Conservation (phyloP, 1,140 invertebrate genomes). For the Cyclina sinensis region DNA sequence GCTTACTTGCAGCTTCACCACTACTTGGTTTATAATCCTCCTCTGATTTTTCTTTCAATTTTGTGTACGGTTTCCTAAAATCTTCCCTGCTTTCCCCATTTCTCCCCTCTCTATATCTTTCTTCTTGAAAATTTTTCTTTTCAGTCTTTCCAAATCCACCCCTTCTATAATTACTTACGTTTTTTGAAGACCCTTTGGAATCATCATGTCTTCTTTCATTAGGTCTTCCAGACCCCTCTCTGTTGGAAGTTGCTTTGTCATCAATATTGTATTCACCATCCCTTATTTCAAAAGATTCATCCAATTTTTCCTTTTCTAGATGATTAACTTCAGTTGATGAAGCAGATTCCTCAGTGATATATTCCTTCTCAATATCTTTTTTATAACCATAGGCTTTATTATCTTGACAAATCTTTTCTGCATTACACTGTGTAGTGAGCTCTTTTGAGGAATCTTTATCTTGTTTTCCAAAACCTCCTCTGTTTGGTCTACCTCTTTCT, state of each 20-base stretch:
- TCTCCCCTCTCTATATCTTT: neutral
- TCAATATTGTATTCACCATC: neutral
- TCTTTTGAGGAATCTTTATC: neutral
- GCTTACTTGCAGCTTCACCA: neutral
- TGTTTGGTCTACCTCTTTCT: neutral
- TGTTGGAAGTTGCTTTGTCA: neutral
- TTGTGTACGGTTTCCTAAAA: neutral
- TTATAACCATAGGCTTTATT: neutral
- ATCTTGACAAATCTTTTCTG: neutral
- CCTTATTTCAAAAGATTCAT: neutral
- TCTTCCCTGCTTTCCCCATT: neutral
- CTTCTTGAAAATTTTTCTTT: neutral
- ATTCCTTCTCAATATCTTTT: neutral
- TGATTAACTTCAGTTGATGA: neutral
- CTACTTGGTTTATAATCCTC: neutral
- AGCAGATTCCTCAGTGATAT: neutral
- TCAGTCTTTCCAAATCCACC: neutral
- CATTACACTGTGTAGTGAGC: neutral
- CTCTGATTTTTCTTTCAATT: neutral
- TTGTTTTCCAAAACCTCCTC: conserved; percentile 27
- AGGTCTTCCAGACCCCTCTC: neutral
- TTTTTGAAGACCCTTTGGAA: neutral
- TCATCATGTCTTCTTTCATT: neutral
- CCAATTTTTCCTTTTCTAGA: neutral
- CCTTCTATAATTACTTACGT: neutral